Evolutionary conservation across 64 coral and sea anemone species (phyloP), one percentile per base, ranked within the genome.

Genomic region (Anthopleura sola): DNA sequence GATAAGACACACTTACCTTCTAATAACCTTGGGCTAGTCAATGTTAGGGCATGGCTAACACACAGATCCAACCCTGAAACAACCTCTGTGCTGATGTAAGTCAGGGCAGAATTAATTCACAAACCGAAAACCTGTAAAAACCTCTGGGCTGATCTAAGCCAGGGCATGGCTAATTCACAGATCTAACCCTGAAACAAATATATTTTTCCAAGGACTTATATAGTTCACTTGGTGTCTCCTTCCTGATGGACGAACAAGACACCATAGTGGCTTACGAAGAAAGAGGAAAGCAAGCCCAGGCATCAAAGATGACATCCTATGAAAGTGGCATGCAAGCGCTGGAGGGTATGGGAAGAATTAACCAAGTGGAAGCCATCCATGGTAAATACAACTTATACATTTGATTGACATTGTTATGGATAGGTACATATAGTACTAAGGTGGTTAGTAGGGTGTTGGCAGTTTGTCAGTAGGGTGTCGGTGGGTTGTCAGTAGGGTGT

Each of bases 281-380:
- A 34, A 86, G 93, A 54, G 96, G 96, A 36, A 90, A 84, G 66
- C 54, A 78, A 71, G 31, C 21, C 2, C 77, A 80, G 17, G 85
- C 19, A 24, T 54, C 78, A 24, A 94, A 80, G 26, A 78, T 89
- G 23, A 90, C 80, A 75, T 82, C 90, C 15, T 98, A 94, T 92
- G 96, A 98, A 62, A 93, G 91, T 84, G 92, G 96, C 19, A 91
- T 98, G 90, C 86, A 93, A 31, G 96, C 92, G 48, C 40, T 98
- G 16, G 87, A 92, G 83, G 92, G 88, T 68, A 91, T 98, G 93
- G 92, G 74, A 10, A 88, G 92, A n/a, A 94, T 94, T 14, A 93
- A 93, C 47, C 92, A 94, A 84, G 87, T 98, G 13, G 95, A 98
- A 74, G 92, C 86, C 15, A 75, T 98, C 40, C 95, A 98, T 83